Evolutionary conservation across 2,888 invertebrate species (phyloP), one percentile per base, ranked within the genome.

Genomic region (Saturnia japonica): DNA sequence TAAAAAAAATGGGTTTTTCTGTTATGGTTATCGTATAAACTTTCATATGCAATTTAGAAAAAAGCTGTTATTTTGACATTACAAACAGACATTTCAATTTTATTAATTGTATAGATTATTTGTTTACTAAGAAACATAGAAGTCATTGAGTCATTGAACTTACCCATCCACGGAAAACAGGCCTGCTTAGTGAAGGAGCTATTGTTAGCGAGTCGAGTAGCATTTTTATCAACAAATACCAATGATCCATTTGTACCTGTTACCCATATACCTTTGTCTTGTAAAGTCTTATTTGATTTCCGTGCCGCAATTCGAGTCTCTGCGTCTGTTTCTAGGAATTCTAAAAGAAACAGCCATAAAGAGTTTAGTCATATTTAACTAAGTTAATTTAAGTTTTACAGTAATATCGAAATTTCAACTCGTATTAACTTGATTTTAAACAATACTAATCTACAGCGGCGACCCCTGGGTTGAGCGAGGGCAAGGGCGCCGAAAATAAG

Each of bases 111-210:
- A n/a, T 6, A 34, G 6, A 34, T 34, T 6, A 2, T 34, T 34
- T 34, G 34, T 34, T 34, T 34, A 34, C 2, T 34, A 34, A 6
- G 34, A 34, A 4, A 34, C 34, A 34, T 6, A 34, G 34, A 4
- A 34, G 34, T 34, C 34, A 34, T 34, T 34, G 34, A 34, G 34
- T 34, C 3, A 6, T 34, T 3, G 6, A 3, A 60, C 57, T 82
- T 73, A 91, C 91, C 91, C 91, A 91, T 91, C 83, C 85, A 84
- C 51, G 85, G 79, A 54, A 89, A 80, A 76, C 91, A 91, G 51
- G 84, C 87, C 74, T 91, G 91, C 73, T 80, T 68, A 1, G 87
- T 91, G 76, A 83, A 91, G 6, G 75, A 57, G 7, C 74, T 79
- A 51, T 68, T 72, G 19, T 73, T 45, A 6, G 69, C 67, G 70